phyloP scores from a whole-genome alignment of 2,797 vertebrate genomes.

The Aselliscus stoliczkanus region DNA sequence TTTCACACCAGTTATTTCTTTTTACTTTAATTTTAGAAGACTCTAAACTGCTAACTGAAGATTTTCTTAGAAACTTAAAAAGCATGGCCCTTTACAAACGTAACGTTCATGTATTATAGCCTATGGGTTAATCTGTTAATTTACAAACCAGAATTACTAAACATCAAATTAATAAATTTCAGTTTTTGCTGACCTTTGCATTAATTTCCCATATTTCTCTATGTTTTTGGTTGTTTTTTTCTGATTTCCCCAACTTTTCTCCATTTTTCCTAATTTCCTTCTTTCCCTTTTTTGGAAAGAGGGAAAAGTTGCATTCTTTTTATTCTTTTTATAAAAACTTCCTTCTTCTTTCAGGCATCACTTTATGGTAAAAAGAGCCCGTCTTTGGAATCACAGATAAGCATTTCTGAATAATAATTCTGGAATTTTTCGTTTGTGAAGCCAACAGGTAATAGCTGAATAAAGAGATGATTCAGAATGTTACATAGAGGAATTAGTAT shows the following conservation, averaged over 20 bases:
- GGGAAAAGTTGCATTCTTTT: background rate
- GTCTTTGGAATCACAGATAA: background rate
- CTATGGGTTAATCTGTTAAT: background rate
- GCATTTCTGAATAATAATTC: background rate
- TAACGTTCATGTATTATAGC: background rate
- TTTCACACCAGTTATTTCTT: constrained; percentile 66
- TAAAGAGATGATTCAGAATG: background rate
- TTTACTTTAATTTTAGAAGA: constrained; percentile 68
- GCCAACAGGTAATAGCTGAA: background rate
- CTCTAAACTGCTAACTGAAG: constrained; percentile 55
- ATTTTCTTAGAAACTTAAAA: constrained; percentile 40
- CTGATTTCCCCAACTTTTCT: background rate
- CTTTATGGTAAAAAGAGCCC: background rate
- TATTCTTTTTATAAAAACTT: background rate
- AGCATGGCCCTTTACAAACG: background rate
- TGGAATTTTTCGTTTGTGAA: background rate
- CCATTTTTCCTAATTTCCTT: background rate
- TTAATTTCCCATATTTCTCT: background rate
- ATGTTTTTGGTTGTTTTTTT: background rate
- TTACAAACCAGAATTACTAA: background rate
- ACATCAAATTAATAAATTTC: background rate
- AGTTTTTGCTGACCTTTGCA: background rate
- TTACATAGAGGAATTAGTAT: background rate
- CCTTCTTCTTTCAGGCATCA: background rate
- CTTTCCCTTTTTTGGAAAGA: background rate